Conservation (phyloP, 2,797 vertebrate species). For the Tokudaia muenninki region DNA sequence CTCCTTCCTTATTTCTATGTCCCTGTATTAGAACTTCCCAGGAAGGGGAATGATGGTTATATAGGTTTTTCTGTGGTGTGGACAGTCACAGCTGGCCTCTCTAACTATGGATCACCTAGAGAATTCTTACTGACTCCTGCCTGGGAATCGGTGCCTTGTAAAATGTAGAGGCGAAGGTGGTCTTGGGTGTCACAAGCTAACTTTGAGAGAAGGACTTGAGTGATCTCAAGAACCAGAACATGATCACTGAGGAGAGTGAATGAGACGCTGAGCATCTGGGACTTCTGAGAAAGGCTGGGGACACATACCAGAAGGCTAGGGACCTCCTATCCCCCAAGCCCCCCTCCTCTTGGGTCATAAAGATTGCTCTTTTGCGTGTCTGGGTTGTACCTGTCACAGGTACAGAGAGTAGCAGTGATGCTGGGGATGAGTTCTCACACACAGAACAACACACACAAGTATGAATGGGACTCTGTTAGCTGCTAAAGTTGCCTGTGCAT, state of each 20-base stretch:
- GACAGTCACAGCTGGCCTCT: neutral
- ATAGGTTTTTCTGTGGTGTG: neutral
- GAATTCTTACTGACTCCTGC: neutral
- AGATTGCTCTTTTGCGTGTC: neutral
- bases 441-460: neutral
- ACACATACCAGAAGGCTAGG: neutral
- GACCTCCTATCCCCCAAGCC: rapidly evolving
- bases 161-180: neutral
- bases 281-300: neutral
- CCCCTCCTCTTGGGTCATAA: neutral
- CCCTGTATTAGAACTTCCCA: neutral
- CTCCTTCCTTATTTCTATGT: too few relatives aligned
- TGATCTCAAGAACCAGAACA: neutral
- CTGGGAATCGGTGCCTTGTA: neutral
- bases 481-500: neutral
- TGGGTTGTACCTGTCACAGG: neutral
- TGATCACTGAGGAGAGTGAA: neutral
- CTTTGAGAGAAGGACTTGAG: neutral
- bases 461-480: neutral
- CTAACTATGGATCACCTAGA: neutral
- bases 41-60: neutral
- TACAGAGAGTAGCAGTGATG: neutral
- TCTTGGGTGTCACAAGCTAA: neutral
- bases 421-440: neutral
- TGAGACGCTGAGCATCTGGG: neutral